Evolutionary conservation across 1,140 invertebrate genomes (phyloP), one percentile per base, ranked within the genome.

Genomic region (Archivesica marissinica): DNA sequence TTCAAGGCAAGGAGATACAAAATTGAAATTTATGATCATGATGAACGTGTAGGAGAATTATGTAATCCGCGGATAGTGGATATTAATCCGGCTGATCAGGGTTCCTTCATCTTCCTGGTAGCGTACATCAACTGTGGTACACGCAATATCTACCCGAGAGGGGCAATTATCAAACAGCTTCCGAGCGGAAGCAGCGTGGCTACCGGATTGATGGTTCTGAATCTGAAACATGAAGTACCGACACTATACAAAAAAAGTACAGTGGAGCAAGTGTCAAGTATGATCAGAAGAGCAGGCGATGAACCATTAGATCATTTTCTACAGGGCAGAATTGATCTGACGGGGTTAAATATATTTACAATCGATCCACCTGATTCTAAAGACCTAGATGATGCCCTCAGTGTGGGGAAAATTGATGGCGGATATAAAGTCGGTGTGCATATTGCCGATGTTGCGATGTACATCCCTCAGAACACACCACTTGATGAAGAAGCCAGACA

Each of bases 331-430:
- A 95, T 95, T n/a, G 97, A 99, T 94, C 94, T 99, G 0, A 88
- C 88, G 4, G 41, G 56, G 15, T 13, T 54, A 11, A 47, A 76
- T 15, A 41, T 59, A 28, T 99, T 98, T 91, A 99, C 98, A 0
- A 98, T 99, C 0, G 99, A 99, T 95, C 98, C 99, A 33, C 97
- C 97, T 3, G 98, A 98, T 3, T 99, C 98, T 93, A 99, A 98
- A 15, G 99, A 99, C 93, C 99, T 99, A 84, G 99, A 99, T 93
- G 99, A 99, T 94, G 99, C 99, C 0, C 94, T 99, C 0, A 98
- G 99, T 94, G 39, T 93, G 35, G 56, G 86, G 52, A 59, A 50
- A 38, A 28, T 86, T 2, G 76, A 87, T 11, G 80, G 77, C 13
- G 76, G 79, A 2, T 88, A 50, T 35, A 54, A 66, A 23, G 87